These are phyloP conservation scores for Oikopleura albicans DNA, from an alignment of 23 tunicate species.

Conservation along the genomic window DNA sequence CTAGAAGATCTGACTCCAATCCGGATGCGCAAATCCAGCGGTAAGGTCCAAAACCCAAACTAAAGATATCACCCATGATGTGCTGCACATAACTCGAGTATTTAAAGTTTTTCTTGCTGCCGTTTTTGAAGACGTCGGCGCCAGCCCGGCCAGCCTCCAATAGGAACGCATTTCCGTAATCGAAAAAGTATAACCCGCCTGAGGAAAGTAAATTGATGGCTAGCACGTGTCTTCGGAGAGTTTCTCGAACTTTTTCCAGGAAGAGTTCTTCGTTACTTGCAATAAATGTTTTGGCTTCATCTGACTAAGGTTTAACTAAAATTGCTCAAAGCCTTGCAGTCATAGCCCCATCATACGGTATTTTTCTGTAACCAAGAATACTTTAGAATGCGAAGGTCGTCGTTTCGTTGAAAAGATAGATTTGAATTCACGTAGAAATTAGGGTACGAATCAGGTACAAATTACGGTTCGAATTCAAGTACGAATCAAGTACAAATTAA, in stretches of 20 bases:
- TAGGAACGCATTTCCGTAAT: constrained; percentile 84
- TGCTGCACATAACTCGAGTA: constrained; percentile 89
- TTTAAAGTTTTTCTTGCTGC: constrained; percentile 33
- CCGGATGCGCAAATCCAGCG: constrained; percentile 95
- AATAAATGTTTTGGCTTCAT: constrained; percentile 34
- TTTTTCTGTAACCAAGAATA: too few relatives aligned
- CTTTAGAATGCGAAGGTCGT: too few relatives aligned
- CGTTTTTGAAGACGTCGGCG: constrained; percentile 32
- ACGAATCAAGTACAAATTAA: too few relatives aligned
- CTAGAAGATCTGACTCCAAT: constrained; percentile 24
- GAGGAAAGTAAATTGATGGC: constrained; percentile 50
- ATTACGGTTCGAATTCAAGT: too few relatives aligned
- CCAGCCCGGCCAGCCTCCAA: constrained; percentile 65
- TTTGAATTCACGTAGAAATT: too few relatives aligned
- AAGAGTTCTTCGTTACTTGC: background rate
- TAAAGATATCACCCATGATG: constrained; percentile 92
- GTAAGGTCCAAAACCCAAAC: constrained; percentile 93
- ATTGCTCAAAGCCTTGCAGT: too few relatives aligned
- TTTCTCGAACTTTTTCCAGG: background rate
- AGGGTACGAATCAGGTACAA: too few relatives aligned
- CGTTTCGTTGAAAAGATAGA: too few relatives aligned
- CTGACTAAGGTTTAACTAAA: too few relatives aligned
- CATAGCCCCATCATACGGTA: too few relatives aligned
- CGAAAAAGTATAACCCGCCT: constrained; percentile 85
- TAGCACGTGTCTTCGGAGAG: constrained; percentile 41